Evolutionary conservation across 2,888 invertebrate genomes (phyloP), one percentile per base, ranked within the genome.

Genomic region (Cinara cedri): DNA sequence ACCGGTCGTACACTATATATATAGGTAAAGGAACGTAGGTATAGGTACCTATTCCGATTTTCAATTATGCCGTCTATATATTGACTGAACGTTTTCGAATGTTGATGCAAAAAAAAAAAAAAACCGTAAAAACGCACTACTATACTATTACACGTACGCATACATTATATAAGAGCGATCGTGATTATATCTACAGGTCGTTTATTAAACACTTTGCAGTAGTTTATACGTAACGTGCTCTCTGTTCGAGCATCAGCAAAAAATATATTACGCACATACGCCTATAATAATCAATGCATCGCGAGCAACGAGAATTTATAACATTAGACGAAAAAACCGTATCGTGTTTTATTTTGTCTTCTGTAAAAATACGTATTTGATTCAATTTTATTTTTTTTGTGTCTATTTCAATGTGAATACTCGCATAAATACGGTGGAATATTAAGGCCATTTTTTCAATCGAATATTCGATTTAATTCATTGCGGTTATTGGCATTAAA

Each of bases 201-300:
- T 72, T 72, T 72, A 72, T 72, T 72, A 72, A 72, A 72, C 24
- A 46, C 46, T 72, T 26, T 46, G 16, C 57, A 72, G 14, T 72
- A 72, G 14, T 72, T 9, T 72, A 24, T 19, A 34, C 14, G 10
- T 14, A 42, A 42, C 21, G 21, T 71, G 13, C 19, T 70, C 55
- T 10, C 68, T 34, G 10, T 55, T 42, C 10, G 16, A 21, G 16
- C 55, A 70, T 9, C 21, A 6, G 16, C 19, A 19, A 54, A 42
- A n/a, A 9, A 54, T 54, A 54, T 54, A 54, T 54, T 16, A 1
- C 10, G 11, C 2, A 55, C 55, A 21, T 63, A 71, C 10, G 42
- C n/a, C n/a, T n/a, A n/a, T n/a, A n/a, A n/a, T 21, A 16, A 42
- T 42, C 21, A 16, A 46, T 10, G 46, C 11, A 11, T 16, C 16